These are phyloP conservation scores for Dasyprocta punctata DNA, from an alignment of 2,113 vertebrate genomes.

Conservation along the genomic window DNA sequence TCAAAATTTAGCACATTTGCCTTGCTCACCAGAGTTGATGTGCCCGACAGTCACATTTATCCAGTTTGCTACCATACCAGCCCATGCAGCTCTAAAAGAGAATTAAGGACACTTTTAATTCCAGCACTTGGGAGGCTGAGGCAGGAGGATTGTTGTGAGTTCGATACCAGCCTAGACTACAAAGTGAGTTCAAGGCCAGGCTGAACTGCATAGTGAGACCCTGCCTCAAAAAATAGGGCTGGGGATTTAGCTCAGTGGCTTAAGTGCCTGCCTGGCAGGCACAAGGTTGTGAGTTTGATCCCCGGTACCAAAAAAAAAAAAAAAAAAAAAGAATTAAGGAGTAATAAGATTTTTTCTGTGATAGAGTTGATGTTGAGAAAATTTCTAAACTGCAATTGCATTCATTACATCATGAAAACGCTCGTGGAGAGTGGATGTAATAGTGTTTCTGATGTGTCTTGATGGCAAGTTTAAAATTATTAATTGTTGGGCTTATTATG, in stretches of 20 bases:
- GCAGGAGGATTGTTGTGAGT: too few relatives aligned
- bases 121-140: too few relatives aligned
- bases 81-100: background rate
- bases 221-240: too few relatives aligned
- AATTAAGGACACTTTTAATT: too few relatives aligned
- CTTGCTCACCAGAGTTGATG: background rate
- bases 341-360: background rate
- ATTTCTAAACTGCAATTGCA: background rate
- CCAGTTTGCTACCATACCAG: background rate
- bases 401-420: background rate
- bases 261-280: too few relatives aligned
- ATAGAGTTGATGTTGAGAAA: background rate
- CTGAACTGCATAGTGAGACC: too few relatives aligned
- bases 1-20: background rate
- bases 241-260: too few relatives aligned
- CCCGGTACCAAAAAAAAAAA: too few relatives aligned
- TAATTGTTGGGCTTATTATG: background rate
- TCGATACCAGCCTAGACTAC: too few relatives aligned
- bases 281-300: too few relatives aligned
- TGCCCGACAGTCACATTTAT: rapidly evolving
- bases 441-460: background rate
- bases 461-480: background rate
- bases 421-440: background rate
- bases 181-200: too few relatives aligned
- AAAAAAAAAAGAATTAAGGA: background rate